Conservation (phyloP, 2,113 vertebrate genomes). For the Athene noctua region DNA sequence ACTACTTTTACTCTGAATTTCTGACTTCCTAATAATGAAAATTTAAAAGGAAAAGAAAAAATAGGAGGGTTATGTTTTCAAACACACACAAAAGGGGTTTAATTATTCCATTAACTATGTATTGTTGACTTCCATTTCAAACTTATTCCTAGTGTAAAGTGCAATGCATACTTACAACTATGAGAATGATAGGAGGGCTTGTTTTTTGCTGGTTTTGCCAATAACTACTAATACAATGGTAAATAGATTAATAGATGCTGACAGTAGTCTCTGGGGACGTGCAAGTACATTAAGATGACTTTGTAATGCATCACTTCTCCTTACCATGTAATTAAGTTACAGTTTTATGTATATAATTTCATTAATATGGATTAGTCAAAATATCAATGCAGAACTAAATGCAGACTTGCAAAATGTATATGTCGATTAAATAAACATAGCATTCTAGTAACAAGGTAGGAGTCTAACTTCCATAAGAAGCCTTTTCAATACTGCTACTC, state of each 20-base stretch:
- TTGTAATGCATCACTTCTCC: slow-evolving; percentile 42
- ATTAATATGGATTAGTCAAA: slow-evolving; percentile 55
- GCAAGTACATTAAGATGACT: slow-evolving; percentile 61
- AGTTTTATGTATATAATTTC: slow-evolving; percentile 40
- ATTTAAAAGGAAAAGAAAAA: background rate
- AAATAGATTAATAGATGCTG: slow-evolving; percentile 42
- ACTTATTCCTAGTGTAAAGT: background rate
- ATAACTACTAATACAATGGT: slow-evolving; percentile 51
- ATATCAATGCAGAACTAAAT: slow-evolving; percentile 40
- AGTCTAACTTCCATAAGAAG: background rate
- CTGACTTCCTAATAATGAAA: background rate
- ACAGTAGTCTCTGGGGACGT: slow-evolving; percentile 1
- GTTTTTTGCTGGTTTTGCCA: background rate
- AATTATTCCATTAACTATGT: background rate
- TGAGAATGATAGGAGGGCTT: background rate
- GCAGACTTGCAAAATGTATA: slow-evolving; percentile 31
- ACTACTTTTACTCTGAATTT: background rate
- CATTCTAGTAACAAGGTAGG: background rate
- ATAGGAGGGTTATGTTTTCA: background rate
- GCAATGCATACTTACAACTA: background rate
- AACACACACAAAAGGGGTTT: background rate
- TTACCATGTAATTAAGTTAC: slow-evolving; percentile 47
- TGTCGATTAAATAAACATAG: background rate
- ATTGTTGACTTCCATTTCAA: background rate
- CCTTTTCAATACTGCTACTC: background rate